Evolutionary conservation across 2,797 vertebrate genomes (phyloP).

Genomic region (Nyctibius grandis): DNA sequence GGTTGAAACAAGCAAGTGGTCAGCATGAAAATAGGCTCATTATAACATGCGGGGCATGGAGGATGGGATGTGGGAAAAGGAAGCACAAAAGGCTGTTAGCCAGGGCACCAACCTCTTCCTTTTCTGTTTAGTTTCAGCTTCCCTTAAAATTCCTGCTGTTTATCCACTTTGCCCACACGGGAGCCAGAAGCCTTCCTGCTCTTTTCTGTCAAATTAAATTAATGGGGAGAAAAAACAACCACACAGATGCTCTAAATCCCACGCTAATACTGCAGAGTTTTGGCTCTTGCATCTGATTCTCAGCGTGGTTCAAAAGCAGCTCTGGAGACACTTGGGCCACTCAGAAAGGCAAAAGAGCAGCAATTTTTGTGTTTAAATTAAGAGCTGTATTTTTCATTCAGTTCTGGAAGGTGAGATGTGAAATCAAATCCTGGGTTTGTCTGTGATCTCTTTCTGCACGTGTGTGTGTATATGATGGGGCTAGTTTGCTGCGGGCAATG

Average conservation of each 20-base stretch:
- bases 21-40: background rate
- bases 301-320: background rate
- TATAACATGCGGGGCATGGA: background rate
- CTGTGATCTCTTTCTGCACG: background rate
- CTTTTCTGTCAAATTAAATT: constrained; percentile 60
- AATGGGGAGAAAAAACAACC: constrained; percentile 30
- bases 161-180: constrained; percentile 36
- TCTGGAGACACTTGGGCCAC: background rate
- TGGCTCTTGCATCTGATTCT: constrained; percentile 1
- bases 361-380: background rate
- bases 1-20: background rate
- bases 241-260: constrained; percentile 53
- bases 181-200: constrained; percentile 49
- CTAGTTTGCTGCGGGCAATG: background rate
- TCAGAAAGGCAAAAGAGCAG: background rate
- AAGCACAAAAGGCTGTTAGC: background rate
- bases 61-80: background rate
- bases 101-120: background rate
- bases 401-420: background rate
- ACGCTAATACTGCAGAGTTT: background rate
- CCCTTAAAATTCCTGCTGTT: constrained; percentile 47
- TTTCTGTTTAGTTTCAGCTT: constrained; percentile 17
- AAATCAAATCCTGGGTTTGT: background rate
- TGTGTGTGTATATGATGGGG: background rate
- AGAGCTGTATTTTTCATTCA: background rate